A percentile compares a stretch with the other conserved stretches of the same genome.
phyloP scores from a whole-genome alignment of 2,888 invertebrate genomes.

The Molanna angustata region DNA sequence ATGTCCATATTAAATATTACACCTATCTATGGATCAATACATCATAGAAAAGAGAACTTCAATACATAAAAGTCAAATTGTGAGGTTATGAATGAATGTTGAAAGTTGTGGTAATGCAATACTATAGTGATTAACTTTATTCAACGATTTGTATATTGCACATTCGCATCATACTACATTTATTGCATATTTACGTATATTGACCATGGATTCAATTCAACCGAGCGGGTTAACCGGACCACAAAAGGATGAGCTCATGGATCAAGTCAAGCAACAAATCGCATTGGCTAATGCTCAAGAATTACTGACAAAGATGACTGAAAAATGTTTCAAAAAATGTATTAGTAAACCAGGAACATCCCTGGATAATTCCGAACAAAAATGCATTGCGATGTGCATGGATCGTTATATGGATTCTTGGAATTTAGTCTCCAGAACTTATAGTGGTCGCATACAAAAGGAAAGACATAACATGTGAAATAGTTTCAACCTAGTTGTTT shows the following conservation, averaged over 20 bases:
- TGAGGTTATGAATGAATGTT: no score
- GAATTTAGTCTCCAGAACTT: slow-evolving; percentile 89
- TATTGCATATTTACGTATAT: no score
- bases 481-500: slow-evolving; percentile 10
- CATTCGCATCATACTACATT: no score
- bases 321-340: slow-evolving; percentile 96
- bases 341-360: slow-evolving; percentile 87
- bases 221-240: slow-evolving; percentile 58
- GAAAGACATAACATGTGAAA: slow-evolving; percentile 66
- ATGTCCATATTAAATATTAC: no score
- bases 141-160: no score
- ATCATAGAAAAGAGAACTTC: no score
- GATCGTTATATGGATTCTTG: slow-evolving; percentile 97
- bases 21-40: no score
- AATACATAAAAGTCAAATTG: no score
- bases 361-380: slow-evolving; percentile 88
- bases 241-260: slow-evolving; percentile 87
- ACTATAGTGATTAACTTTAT: no score
- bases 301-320: slow-evolving; percentile 92
- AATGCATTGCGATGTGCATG: slow-evolving; percentile 98
- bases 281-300: slow-evolving; percentile 93
- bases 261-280: slow-evolving; percentile 92
- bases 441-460: slow-evolving; percentile 78
- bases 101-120: no score
- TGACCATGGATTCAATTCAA: no score